These are phyloP conservation scores for Lasioglossum leucozonium DNA, from an alignment of 2,888 invertebrate genomes.

Conservation along the genomic window DNA sequence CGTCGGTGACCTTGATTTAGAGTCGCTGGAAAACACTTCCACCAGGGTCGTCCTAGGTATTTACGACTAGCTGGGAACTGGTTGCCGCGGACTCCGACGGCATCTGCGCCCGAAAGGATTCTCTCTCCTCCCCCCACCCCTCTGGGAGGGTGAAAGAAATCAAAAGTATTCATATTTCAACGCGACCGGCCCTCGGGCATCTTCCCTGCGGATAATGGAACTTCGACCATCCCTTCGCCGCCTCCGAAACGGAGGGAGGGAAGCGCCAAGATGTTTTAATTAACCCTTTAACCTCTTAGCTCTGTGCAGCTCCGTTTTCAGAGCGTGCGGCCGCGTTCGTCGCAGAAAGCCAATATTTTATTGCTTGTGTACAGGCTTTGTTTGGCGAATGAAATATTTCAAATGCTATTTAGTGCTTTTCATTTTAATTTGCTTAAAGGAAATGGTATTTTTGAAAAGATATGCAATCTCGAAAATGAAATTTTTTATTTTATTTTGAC, in stretches of 20 bases:
- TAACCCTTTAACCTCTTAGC: conserved; percentile 1
- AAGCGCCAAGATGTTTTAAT: neutral
- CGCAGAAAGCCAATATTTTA: neutral
- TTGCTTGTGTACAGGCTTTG: too few species aligned
- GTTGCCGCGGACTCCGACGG: conserved; percentile 42
- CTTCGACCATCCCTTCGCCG: neutral
- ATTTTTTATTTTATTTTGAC: too few species aligned
- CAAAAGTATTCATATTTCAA: conserved; percentile 62
- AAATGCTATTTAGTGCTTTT: too few species aligned
- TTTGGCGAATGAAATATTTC: too few species aligned
- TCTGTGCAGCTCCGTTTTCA: neutral
- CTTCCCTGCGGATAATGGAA: neutral
- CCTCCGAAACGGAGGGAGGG: neutral
- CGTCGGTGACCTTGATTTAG: conserved; percentile 80
- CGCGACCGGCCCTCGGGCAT: neutral
- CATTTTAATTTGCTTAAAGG: too few species aligned
- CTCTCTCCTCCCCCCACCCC: too few species aligned
- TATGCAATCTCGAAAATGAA: too few species aligned
- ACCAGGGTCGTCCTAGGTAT: conserved; percentile 54
- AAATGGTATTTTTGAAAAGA: too few species aligned
- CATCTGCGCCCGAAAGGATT: conserved; percentile 59
- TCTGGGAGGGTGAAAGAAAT: conserved; percentile 39
- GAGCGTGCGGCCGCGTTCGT: neutral
- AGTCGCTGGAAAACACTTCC: conserved; percentile 72
- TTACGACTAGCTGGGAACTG: conserved; percentile 63